Conservation (phyloP, 2,797 vertebrate genomes). For the Miichthys miiuy region DNA sequence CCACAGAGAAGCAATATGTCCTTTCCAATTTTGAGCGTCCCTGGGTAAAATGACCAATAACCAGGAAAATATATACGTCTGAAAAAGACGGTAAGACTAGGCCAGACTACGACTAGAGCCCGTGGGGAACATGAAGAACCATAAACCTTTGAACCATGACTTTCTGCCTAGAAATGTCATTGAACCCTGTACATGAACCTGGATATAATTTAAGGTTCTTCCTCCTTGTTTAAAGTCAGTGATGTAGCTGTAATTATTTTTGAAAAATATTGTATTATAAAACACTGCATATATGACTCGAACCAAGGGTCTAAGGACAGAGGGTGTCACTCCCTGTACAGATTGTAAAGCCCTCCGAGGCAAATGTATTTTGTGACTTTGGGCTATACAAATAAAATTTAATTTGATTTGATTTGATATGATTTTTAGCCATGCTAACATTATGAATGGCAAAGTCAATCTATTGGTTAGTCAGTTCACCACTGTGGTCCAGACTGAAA, state of each 20-base stretch:
- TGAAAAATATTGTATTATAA: not conserved
- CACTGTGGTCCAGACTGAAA: not conserved
- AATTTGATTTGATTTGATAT: no score
- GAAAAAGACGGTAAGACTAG: not conserved
- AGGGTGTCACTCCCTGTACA: no score
- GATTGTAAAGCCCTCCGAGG: no score
- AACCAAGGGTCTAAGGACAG: no score
- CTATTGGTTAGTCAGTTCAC: not conserved
- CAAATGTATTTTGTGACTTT: no score
- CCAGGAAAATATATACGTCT: slow-evolving; percentile 27
- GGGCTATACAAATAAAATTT: no score
- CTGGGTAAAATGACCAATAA: slow-evolving; percentile 46
- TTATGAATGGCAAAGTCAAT: not conserved
- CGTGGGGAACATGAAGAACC: not conserved
- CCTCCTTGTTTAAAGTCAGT: not conserved
- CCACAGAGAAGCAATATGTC: slow-evolving; percentile 44
- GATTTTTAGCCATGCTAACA: not conserved
- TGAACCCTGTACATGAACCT: not conserved
- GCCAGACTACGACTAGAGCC: not conserved
- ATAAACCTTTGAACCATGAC: slow-evolving; percentile 18
- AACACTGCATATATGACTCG: no score
- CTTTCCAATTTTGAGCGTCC: slow-evolving; percentile 34
- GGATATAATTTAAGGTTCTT: not conserved
- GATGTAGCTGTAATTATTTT: not conserved
- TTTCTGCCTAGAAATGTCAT: slow-evolving; percentile 29